Evolutionary conservation across 2,113 vertebrate genomes (phyloP).

Genomic region (Pluvialis apricaria): DNA sequence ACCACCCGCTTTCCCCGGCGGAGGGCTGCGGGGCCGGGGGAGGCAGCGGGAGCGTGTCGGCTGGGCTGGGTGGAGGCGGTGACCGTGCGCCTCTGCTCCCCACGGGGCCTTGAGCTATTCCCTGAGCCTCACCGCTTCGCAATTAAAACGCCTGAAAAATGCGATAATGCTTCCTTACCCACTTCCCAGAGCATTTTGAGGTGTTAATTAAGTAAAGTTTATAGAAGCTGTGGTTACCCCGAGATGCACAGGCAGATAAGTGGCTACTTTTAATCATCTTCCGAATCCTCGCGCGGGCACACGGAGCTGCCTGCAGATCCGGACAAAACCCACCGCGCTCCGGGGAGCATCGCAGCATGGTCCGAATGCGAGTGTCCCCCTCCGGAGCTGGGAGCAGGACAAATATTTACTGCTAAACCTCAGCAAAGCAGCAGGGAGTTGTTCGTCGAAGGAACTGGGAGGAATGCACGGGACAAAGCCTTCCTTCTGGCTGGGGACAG

Average conservation of each 20-base stretch:
- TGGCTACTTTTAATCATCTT: not conserved
- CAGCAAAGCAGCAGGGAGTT: not conserved
- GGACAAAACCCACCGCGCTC: not conserved
- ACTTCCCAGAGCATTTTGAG: conserved; percentile 51
- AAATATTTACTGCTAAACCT: not conserved
- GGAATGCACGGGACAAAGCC: not conserved
- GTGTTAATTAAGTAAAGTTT: conserved; percentile 21
- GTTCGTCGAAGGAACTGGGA: not conserved
- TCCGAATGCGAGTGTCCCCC: not conserved
- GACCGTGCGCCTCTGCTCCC: accelerated
- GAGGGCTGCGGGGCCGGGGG: not conserved
- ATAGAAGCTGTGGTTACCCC: conserved; percentile 23
- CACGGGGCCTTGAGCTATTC: not conserved
- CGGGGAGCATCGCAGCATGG: accelerated
- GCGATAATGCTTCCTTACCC: conserved; percentile 9
- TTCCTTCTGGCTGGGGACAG: not conserved
- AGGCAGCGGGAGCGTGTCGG: not conserved
- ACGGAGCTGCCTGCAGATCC: not conserved
- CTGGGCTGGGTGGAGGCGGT: not conserved
- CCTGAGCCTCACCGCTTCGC: not conserved
- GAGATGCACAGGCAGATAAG: not conserved
- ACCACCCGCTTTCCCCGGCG: not conserved
- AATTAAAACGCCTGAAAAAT: not conserved
- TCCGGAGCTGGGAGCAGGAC: accelerated
- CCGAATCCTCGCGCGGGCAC: not conserved